phyloP scores from a whole-genome alignment of 2,888 invertebrate species.

The Dolichopus griseipennis region DNA sequence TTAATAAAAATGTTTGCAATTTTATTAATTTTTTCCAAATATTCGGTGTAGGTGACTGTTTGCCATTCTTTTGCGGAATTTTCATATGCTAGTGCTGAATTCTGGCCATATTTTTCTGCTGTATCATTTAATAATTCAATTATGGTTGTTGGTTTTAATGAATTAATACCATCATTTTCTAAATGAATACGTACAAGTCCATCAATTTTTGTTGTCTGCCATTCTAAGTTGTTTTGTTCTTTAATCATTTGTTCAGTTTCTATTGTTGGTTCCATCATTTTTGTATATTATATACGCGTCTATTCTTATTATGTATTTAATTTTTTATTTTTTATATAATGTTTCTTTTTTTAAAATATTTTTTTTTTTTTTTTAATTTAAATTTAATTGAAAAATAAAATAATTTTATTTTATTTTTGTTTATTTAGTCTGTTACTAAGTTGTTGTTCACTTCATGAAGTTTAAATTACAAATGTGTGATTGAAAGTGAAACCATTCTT shows the following conservation, averaged over 20 bases:
- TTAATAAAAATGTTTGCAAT: slow-evolving; percentile 74
- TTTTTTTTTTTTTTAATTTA: too few relatives aligned
- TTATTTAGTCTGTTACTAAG: too few relatives aligned
- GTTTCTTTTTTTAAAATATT: too few relatives aligned
- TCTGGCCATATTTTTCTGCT: slow-evolving; percentile 53
- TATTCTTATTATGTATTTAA: too few relatives aligned
- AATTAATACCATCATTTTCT: not conserved
- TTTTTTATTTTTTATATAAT: too few relatives aligned
- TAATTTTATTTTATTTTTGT: too few relatives aligned
- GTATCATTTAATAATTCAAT: slow-evolving; percentile 57
- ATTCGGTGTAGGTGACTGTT: slow-evolving; percentile 61
- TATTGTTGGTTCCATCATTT: not conserved
- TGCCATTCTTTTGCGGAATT: slow-evolving; percentile 60
- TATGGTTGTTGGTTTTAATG: slow-evolving; percentile 55
- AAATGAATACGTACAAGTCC: not conserved
- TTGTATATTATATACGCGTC: too few relatives aligned
- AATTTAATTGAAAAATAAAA: too few relatives aligned
- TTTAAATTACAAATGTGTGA: not conserved
- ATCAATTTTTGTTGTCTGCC: not conserved
- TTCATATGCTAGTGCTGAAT: slow-evolving; percentile 57
- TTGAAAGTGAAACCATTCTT: not conserved
- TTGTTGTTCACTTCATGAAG: not conserved
- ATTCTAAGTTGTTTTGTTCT: not conserved
- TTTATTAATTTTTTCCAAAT: slow-evolving; percentile 58
- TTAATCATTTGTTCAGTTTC: not conserved